Evolutionary conservation across 2,888 invertebrate genomes (phyloP).

Genomic region (Torymus texanus): DNA sequence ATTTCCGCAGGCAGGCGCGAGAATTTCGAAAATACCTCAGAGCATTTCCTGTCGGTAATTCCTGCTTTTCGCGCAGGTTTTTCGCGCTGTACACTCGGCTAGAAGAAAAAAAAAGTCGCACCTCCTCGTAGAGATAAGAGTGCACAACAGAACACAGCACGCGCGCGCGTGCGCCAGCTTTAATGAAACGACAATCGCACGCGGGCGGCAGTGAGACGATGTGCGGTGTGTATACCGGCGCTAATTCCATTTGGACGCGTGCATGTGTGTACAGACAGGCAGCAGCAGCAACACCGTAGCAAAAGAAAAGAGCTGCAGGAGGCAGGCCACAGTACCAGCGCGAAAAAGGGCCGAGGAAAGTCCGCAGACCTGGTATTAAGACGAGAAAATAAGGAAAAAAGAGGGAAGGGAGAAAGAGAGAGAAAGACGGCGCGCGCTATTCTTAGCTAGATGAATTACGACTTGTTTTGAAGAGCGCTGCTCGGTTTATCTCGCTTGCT

Average conservation of each 20-base stretch:
- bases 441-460: conserved; percentile 63
- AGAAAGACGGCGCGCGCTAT: conserved; percentile 6
- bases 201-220: neutral
- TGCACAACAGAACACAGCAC: too few species aligned
- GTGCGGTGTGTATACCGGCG: neutral
- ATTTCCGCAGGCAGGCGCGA: neutral
- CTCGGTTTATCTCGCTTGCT: conserved; percentile 56
- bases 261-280: too few species aligned
- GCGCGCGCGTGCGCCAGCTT: neutral
- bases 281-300: too few species aligned
- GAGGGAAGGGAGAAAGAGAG: neutral
- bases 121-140: too few species aligned
- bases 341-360: neutral
- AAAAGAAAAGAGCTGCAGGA: too few species aligned
- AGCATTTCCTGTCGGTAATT: neutral
- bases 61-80: neutral
- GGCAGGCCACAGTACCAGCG: too few species aligned
- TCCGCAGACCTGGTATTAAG: neutral
- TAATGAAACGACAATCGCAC: conserved; percentile 1
- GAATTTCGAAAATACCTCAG: neutral
- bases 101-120: too few species aligned
- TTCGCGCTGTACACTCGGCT: neutral
- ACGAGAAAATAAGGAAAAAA: conserved; percentile 7
- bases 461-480: conserved; percentile 61
- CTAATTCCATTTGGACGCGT: too few species aligned